Percentiles rank a stretch among this genome's conserved stretches.
These are phyloP conservation scores for Lasioglossum calceatum DNA, from an alignment of 2,888 invertebrate genomes.

Conservation along the genomic window DNA sequence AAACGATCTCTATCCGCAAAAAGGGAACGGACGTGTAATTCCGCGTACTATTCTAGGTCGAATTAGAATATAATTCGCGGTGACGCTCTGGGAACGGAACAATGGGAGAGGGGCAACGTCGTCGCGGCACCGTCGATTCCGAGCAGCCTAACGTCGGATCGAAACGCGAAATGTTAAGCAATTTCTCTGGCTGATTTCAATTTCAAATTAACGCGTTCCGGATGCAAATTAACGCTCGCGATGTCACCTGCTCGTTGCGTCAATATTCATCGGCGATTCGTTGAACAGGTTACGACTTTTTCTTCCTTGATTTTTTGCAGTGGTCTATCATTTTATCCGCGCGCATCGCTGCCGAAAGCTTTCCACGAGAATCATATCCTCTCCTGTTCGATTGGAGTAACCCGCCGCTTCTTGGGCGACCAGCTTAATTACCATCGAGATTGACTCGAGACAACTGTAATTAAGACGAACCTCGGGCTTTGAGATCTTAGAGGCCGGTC, in stretches of 20 bases:
- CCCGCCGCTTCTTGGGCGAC: slow-evolving; percentile 60
- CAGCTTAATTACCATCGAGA: slow-evolving; percentile 84
- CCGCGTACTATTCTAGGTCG: not conserved
- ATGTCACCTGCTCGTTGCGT: slow-evolving; percentile 23
- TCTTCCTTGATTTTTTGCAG: slow-evolving; percentile 3
- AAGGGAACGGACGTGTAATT: not conserved
- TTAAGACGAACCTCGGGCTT: slow-evolving; percentile 82
- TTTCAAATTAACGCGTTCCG: slow-evolving; percentile 55
- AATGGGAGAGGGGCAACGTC: slow-evolving; percentile 19
- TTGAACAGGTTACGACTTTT: slow-evolving; percentile 42
- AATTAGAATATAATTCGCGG: slow-evolving; percentile 36
- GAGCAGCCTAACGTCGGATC: slow-evolving; percentile 22
- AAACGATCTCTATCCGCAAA: not conserved
- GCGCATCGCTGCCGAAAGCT: slow-evolving; percentile 23
- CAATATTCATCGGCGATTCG: slow-evolving; percentile 51
- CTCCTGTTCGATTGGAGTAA: slow-evolving; percentile 46
- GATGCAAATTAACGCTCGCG: slow-evolving; percentile 49
- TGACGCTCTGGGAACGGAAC: slow-evolving; percentile 27
- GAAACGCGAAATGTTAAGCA: slow-evolving; percentile 55
- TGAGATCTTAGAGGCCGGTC: slow-evolving; percentile 68
- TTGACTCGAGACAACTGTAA: slow-evolving; percentile 84
- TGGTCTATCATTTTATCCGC: not conserved
- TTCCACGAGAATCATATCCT: slow-evolving; percentile 35
- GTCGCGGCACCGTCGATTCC: slow-evolving; percentile 24
- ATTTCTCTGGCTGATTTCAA: slow-evolving; percentile 56